Percentiles rank a stretch among this genome's conserved stretches.
Conservation (phyloP, 2,888 invertebrate genomes). For the Drosophila mettleri region DNA sequence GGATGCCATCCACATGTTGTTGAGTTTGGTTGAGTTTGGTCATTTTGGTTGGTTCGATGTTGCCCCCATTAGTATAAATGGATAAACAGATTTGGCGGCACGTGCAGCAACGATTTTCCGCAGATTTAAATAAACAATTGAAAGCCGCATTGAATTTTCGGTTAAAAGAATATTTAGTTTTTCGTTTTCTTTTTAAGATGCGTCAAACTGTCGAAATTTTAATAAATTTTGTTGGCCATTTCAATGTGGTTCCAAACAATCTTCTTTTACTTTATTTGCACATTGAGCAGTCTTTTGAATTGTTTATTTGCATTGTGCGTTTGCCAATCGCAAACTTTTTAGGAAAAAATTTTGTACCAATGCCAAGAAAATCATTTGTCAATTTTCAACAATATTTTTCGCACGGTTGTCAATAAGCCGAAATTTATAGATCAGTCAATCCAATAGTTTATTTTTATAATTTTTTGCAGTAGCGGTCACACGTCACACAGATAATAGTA, state of each 20-base stretch:
- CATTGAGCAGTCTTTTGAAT: slow-evolving; percentile 39
- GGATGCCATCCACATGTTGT: slow-evolving; percentile 30
- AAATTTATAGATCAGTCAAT: slow-evolving; percentile 47
- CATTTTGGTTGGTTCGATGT: slow-evolving; percentile 32
- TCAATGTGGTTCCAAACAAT: slow-evolving; percentile 22
- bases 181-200: slow-evolving; percentile 26
- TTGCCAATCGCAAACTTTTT: slow-evolving; percentile 52
- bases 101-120: slow-evolving; percentile 55
- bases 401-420: slow-evolving; percentile 60
- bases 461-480: slow-evolving; percentile 33
- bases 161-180: slow-evolving; percentile 16
- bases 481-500: slow-evolving; percentile 35
- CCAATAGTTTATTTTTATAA: slow-evolving; percentile 22
- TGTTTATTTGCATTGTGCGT: slow-evolving; percentile 18
- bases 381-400: slow-evolving; percentile 46
- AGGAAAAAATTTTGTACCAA: slow-evolving; percentile 51
- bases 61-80: slow-evolving; percentile 43
- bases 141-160: slow-evolving; percentile 43
- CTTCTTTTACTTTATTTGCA: slow-evolving; percentile 31
- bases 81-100: slow-evolving; percentile 53
- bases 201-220: slow-evolving; percentile 34
- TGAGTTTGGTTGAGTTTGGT: slow-evolving; percentile 26
- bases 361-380: slow-evolving; percentile 71
- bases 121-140: slow-evolving; percentile 64
- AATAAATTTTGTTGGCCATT: slow-evolving; percentile 39